Conservation (phyloP, 1,140 invertebrate genomes). For the Bombus ignitus region DNA sequence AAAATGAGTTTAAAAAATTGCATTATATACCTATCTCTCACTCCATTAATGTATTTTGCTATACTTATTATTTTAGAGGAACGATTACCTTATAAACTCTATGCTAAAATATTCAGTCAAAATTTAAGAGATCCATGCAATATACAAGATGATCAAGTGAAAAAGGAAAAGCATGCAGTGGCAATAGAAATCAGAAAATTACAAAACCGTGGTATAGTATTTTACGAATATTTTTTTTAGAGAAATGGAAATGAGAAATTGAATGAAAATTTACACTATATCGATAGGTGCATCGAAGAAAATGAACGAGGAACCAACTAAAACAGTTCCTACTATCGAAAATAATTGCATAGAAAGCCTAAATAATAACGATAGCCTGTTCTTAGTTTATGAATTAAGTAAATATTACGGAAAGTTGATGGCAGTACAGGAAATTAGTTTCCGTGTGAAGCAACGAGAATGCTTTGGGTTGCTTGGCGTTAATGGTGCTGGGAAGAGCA, state of each 20-base stretch:
- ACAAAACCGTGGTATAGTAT: constrained; percentile 61
- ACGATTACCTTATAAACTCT: constrained; percentile 66
- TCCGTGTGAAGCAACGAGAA: constrained; percentile 86
- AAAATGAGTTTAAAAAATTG: constrained; percentile 74
- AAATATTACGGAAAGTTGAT: constrained; percentile 88
- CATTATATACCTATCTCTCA: constrained; percentile 70
- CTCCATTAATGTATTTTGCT: constrained; percentile 74
- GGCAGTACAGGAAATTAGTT: constrained; percentile 89
- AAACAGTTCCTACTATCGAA: neutral
- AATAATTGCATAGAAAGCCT: constrained; percentile 7
- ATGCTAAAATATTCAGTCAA: constrained; percentile 59
- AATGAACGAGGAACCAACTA: neutral
- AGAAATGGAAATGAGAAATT: neutral
- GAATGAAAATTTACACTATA: neutral
- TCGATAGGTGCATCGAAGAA: neutral
- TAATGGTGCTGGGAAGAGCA: constrained; percentile 94
- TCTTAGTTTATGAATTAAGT: constrained; percentile 83
- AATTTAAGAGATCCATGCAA: constrained; percentile 48
- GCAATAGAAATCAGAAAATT: constrained; percentile 73
- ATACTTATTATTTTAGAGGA: constrained; percentile 75
- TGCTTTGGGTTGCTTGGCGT: constrained; percentile 96
- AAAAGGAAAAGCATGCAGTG: constrained; percentile 74
- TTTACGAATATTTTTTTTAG: constrained; percentile 1
- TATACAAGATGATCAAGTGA: constrained; percentile 77
- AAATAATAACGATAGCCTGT: constrained; percentile 67